Evolutionary conservation across 2,888 invertebrate species (phyloP), one percentile per base, ranked within the genome.

Genomic region (Melinopterus prodromus): DNA sequence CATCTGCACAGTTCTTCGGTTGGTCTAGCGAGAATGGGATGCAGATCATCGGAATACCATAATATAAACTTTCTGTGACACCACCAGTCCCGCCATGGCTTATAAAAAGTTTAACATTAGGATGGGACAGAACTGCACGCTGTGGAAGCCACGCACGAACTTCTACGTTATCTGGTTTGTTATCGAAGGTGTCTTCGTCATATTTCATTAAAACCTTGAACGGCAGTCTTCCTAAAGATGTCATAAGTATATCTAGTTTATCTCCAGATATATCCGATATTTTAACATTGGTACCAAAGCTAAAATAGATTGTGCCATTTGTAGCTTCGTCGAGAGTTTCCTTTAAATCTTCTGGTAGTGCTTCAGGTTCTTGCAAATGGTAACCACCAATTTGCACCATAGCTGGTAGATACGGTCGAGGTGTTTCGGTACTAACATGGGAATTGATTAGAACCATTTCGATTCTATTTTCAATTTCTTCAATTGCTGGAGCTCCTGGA

Each of bases 201-300:
- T 92, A 94, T 88, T 94, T 94, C 93, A 93, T 93, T 15, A 94
- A 84, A 0, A 94, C 91, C 6, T 90, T 91, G 80, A 93, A 92
- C 80, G 92, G 92, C 0, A 94, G 83, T 80, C 89, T 90, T 2
- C 90, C 88, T 72, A 94, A 91, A 3, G 91, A 91, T 79, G 91
- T 91, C 9, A 92, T 87, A 38, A 94, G 90, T 0, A 89, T 91
- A 16, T 90, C 86, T 36, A 90, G 88, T 82, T 90, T 91, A 2
- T 91, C 90, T 0, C 86, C 82, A 0, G 92, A 90, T 76, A 94
- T 85, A 82, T 93, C 90, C 16, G 90, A 88, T 81, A 91, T 91
- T 76, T 90, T 89, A 0, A 93, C 88, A 81, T 92, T 91, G 0
- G 93, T 92, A 2, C 93, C 93, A 85, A 93, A 91, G 83, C 91